Base-by-base conservation (phyloP, 2,113 vertebrate genomes). In the Nothobranchius furzeri region DNA sequence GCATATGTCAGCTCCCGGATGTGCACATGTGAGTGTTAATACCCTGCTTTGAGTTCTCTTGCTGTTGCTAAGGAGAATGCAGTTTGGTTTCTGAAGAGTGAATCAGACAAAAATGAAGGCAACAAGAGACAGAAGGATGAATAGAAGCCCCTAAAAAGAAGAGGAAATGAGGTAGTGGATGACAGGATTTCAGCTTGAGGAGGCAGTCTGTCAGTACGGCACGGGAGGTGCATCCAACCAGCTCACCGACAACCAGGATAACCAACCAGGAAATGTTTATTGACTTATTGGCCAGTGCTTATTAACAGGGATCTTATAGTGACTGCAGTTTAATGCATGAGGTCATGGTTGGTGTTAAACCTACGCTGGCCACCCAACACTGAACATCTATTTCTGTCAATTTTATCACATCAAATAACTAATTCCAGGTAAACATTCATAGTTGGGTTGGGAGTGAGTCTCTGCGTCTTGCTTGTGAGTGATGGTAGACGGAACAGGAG, bases 21-120 rank as follows among this genome's bases (percentile, higher is more conserved):
- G 80, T 79, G 77, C 71, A 63, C 77, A 64, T 36, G 61, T 67
- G 54, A 81, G 76, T 81, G 68, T 78, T 83, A 85, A 87, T 80
- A 73, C 83, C 64, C 76, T 66, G 78, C 70, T 60, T 67, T 52
- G 70, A 76, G 70, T 71, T 60, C 76, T 74, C 64, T 60, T 76
- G 58, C 89, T 91, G 90, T 92, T 91, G 89, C 91, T 88, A 88
- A 90, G 90, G 88, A 87, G 83, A 90, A 90, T 76, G 85, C 66
- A 79, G 72, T 67, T 50, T 55, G 78, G 78, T 43, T 68, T 79
- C 79, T 72, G 56, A 45, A 11, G 12, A 30, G 9, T 43, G 15
- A 43, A 42, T 12, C 48, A 17, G 49, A 24, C 17, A 37, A 17
- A 5, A 13, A 5, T 3, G 30, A 48, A 15, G 13, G 13, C 15